Evolutionary conservation across 2,888 invertebrate species (phyloP).

Genomic region (Ctena decussata): DNA sequence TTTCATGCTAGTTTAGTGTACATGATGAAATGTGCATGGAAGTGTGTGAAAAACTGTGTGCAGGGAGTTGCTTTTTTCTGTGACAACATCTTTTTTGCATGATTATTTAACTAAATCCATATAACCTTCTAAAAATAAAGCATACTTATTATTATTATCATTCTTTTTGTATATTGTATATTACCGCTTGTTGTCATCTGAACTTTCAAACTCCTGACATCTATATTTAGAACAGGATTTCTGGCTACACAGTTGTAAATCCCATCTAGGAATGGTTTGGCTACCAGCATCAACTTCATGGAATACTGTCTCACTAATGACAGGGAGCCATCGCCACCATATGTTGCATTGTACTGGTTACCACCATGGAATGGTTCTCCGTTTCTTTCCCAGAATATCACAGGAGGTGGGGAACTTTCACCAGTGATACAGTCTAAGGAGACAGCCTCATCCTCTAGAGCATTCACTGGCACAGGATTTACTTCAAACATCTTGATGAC

Average conservation of each 20-base stretch:
- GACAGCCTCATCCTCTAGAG: slow-evolving; percentile 68
- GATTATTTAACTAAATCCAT: no score
- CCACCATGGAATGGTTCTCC: slow-evolving; percentile 71
- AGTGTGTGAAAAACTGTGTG: no score
- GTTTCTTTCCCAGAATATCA: slow-evolving; percentile 79
- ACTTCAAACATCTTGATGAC: slow-evolving; percentile 80
- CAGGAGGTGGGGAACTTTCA: slow-evolving; percentile 71
- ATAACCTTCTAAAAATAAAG: no score
- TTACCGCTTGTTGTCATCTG: slow-evolving; percentile 73
- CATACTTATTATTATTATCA: no score
- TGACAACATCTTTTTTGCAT: no score
- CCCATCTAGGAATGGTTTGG: slow-evolving; percentile 67
- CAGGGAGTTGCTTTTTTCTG: no score
- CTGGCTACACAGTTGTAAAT: slow-evolving; percentile 76
- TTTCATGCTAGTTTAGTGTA: no score
- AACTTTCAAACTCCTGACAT: slow-evolving; percentile 72
- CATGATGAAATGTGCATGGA: no score
- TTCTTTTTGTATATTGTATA: no score
- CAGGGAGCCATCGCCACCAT: slow-evolving; percentile 64
- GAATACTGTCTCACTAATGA: slow-evolving; percentile 72
- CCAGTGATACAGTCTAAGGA: slow-evolving; percentile 80
- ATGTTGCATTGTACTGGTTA: slow-evolving; percentile 72
- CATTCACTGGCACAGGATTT: slow-evolving; percentile 71
- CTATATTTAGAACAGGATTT: slow-evolving; percentile 72
- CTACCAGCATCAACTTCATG: slow-evolving; percentile 71